A percentile compares a stretch with the other conserved stretches of the same genome.
Evolutionary conservation across 2,888 invertebrate species (phyloP).

Genomic region (Spisula subtruncata): DNA sequence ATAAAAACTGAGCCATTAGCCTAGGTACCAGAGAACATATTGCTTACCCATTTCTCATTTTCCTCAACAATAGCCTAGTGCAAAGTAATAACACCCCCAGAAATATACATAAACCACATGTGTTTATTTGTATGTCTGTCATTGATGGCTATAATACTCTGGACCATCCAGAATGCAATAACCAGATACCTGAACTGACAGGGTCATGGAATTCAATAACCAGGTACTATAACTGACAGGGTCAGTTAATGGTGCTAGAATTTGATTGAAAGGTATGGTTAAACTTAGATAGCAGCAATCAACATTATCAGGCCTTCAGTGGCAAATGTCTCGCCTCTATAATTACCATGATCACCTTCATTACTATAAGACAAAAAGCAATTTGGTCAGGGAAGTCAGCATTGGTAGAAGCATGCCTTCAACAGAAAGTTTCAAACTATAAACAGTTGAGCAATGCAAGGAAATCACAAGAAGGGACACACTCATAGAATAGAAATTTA

Average conservation of each 20-base stretch:
- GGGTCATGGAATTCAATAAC: neutral
- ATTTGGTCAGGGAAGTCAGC: too few relatives aligned
- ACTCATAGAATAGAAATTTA: too few relatives aligned
- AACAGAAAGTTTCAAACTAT: too few relatives aligned
- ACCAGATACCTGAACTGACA: neutral
- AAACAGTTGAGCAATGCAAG: too few relatives aligned
- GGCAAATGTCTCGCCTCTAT: too few relatives aligned
- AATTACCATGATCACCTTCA: too few relatives aligned
- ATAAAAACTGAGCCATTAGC: too few relatives aligned
- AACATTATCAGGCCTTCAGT: neutral
- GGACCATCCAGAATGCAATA: slow-evolving; percentile 1
- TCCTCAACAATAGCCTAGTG: neutral
- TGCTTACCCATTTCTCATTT: too few relatives aligned
- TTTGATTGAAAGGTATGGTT: neutral
- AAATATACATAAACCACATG: slow-evolving; percentile 2
- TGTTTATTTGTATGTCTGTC: neutral
- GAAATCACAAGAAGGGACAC: too few relatives aligned
- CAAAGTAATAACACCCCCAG: neutral
- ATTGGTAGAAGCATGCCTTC: too few relatives aligned
- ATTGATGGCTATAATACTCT: neutral
- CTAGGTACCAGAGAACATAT: too few relatives aligned
- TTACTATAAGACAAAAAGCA: too few relatives aligned
- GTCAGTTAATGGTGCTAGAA: neutral
- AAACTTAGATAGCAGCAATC: neutral
- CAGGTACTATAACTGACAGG: neutral